Base-by-base conservation (phyloP, 92 coral and sea anemone species). In the Isaurus tuberculatus region DNA sequence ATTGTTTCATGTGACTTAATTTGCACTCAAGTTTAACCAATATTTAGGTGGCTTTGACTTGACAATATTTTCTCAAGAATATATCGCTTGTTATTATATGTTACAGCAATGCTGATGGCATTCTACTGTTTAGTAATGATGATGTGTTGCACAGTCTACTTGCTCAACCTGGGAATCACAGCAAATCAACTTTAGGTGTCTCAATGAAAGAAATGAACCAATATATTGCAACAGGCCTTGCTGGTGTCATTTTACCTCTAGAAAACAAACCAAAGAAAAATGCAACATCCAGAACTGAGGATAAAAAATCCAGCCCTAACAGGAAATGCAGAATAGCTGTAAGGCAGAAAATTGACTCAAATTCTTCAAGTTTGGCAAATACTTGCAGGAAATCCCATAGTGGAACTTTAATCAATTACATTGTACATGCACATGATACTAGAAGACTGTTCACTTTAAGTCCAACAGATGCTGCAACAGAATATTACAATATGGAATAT, bases 181-280 rank as follows among this genome's bases (percentile, higher is more conserved):
- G 66, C 11, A 57, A 72, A 43, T 68, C 81, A 26, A 65, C 89
- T n/a, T 40, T 78, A 15, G 87, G 88, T 79, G 87, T 91, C 44
- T 93, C 98, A 53, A 79, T 93, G 11, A 87, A 82, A 60, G 91
- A 93, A 75, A 93, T 93, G 98, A 93, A 93, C 64, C 80, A 84
- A 32, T 75, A 84, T 61, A 93, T 93, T 25, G 90, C 95, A 33
- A 79, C 91, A 44, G 81, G 98, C 75, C 90, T 93, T 87, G 98
- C 95, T 51, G 98, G 95, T 16, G 87, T 91, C 79, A 49, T 93
- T 27, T 88, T 79, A 40, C 98, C 98, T 14, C 81, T 93, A 6
- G 95, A 91, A 55, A 88, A 72, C 40, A 93, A 91, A 57, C 91
- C 98, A 28, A 89, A 89, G 55, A 85, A 60, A 23, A 46, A 86